Conservation (phyloP, 2,888 invertebrate genomes). For the Himalopsyche anomala region DNA sequence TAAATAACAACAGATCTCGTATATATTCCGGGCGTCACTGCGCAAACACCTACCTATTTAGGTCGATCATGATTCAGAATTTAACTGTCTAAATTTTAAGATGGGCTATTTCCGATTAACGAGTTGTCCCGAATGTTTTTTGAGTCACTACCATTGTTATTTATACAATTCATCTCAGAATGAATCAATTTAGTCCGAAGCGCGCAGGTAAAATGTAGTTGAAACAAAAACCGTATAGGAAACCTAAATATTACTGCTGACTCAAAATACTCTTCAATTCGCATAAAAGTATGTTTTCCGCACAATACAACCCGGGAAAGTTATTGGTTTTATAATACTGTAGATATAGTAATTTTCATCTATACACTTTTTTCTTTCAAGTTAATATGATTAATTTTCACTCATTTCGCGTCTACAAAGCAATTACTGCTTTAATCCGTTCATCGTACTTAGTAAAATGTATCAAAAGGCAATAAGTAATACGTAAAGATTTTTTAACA, state of each 20-base stretch:
- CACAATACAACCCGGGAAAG: too few species aligned
- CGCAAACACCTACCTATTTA: constrained; percentile 23
- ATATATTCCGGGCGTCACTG: constrained; percentile 30
- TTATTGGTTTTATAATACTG: too few species aligned
- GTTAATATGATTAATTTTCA: too few species aligned
- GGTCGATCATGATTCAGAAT: constrained; percentile 39
- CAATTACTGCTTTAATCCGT: too few species aligned
- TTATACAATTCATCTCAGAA: background rate
- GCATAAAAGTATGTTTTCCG: too few species aligned
- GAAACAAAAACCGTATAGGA: background rate
- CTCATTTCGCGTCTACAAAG: too few species aligned
- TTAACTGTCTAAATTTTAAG: constrained; percentile 4
- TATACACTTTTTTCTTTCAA: too few species aligned
- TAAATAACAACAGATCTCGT: constrained; percentile 25
- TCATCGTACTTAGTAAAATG: too few species aligned
- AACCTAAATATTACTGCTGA: background rate
- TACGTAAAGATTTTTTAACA: too few species aligned
- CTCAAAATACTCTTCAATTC: background rate
- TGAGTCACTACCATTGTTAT: constrained; percentile 33
- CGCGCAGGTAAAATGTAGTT: background rate
- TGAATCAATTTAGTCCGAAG: background rate
- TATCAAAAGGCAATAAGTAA: too few species aligned
- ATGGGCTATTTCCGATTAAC: constrained; percentile 24
- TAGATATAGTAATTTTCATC: too few species aligned
- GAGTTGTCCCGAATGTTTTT: background rate